A percentile compares a stretch with the other conserved stretches of the same genome.
Evolutionary conservation across 1,140 invertebrate genomes (phyloP).

Genomic region (Ephestia elutella): DNA sequence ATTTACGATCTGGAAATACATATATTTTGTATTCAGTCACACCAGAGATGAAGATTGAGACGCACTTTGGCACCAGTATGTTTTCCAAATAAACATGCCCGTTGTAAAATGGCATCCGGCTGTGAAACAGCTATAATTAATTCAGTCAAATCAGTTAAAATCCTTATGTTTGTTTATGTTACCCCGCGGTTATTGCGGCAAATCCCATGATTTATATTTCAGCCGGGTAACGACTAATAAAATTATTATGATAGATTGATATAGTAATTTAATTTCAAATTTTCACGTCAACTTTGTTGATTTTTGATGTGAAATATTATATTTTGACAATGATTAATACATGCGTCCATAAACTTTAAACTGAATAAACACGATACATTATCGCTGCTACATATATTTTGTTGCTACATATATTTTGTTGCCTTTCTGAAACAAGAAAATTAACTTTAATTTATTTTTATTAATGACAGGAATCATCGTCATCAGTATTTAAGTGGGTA

Average conservation of each 20-base stretch:
- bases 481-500: too few species aligned
- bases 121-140: slow-evolving; percentile 35
- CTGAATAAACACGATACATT: not conserved
- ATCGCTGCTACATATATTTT: not conserved
- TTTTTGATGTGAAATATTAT: not conserved
- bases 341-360: not conserved
- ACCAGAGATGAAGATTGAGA: not conserved
- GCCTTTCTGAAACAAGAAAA: not conserved
- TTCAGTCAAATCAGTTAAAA: slow-evolving; percentile 25
- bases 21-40: not conserved
- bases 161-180: slow-evolving; percentile 11
- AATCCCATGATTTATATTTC: slow-evolving; percentile 9
- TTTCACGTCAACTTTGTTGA: not conserved
- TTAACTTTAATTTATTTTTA: too few species aligned
- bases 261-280: slow-evolving; percentile 3
- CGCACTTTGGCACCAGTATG: slow-evolving; percentile 17
- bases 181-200: slow-evolving; percentile 3
- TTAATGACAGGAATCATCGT: too few species aligned
- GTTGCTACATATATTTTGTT: too few species aligned
- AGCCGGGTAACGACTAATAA: not conserved
- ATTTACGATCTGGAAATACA: not conserved
- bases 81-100: slow-evolving; percentile 38
- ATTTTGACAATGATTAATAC: slow-evolving; percentile 4
- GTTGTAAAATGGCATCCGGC: slow-evolving; percentile 34
- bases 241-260: slow-evolving; percentile 7